phyloP scores from a whole-genome alignment of 2,888 invertebrate genomes.

The Tineola bisselliella region DNA sequence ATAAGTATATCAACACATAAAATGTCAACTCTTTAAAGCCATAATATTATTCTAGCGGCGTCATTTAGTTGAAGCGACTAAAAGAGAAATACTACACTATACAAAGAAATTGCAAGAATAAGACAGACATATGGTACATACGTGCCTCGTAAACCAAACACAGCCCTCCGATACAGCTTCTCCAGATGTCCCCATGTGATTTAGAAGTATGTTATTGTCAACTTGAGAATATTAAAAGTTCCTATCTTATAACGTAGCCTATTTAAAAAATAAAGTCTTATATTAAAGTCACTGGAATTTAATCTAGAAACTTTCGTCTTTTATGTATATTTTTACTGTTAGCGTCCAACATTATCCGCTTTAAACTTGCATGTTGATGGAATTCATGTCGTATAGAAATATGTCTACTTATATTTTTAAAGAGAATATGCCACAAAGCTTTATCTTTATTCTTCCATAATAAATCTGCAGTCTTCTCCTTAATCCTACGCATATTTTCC shows the following conservation, averaged over 20 bases:
- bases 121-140: slow-evolving; percentile 42
- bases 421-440: slow-evolving; percentile 63
- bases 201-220: slow-evolving; percentile 33
- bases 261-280: not conserved
- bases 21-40: slow-evolving; percentile 14
- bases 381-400: slow-evolving; percentile 62
- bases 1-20: too few species aligned
- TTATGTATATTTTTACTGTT: slow-evolving; percentile 28
- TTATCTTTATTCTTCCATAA: slow-evolving; percentile 67
- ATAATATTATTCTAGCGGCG: slow-evolving; percentile 32
- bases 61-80: slow-evolving; percentile 30
- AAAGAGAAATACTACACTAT: slow-evolving; percentile 29
- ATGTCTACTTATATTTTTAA: slow-evolving; percentile 64
- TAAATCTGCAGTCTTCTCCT: slow-evolving; percentile 66
- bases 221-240: slow-evolving; percentile 21
- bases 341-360: slow-evolving; percentile 53
- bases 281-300: not conserved
- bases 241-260: not conserved
- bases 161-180: not conserved
- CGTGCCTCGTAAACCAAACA: slow-evolving; percentile 33
- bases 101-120: slow-evolving; percentile 36
- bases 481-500: slow-evolving; percentile 68
- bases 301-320: not conserved
- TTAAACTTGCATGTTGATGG: slow-evolving; percentile 57
- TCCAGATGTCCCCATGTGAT: not conserved